Base-by-base conservation (phyloP, 2,113 vertebrate species). In the Sisor rabdophorus region DNA sequence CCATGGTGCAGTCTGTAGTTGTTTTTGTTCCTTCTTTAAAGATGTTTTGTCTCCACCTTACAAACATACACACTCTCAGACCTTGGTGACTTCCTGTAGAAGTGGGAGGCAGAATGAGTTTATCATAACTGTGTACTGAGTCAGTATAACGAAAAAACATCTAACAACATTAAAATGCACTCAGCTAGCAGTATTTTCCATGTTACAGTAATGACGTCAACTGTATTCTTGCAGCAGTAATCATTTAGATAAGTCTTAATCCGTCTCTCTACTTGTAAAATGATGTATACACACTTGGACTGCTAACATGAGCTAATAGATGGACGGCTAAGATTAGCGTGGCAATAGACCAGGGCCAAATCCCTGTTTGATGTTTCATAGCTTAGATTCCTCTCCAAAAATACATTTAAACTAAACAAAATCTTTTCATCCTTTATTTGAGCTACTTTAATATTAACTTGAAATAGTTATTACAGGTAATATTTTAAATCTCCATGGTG, bases 31-130 rank as follows among this genome's bases (percentile, higher is more conserved):
- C 36, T 53, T 16, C 60, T 67, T 30, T 22, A 22, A 61, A 61
- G 71, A 26, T 11, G 22, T 59, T 53, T 9, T 64, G 60, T 75
- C 59, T 65, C 50, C 26, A 12, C 36, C 30, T 69, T 28, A 68
- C 63, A 76, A 60, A 32, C 65, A 47, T n/a, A 53, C 24, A 22
- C 16, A 12, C 7, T 48, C 63, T 59, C 40, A 53, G 76, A 78
- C 58, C 68, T 71, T 78, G 68, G 68, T 30, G 11, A 19, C 40
- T 70, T 68, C 24, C 26, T 40, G 59, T 55, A 53, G 67, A 17
- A 53, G 65, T 77, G 20, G 65, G 75, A 77, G 75, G 28, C 55
- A 71, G 61, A 50, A 47, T 67, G 36, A 52, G 65, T 70, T 77
- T 71, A 70, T 22, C 30, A 19, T 36, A 77, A 60, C 44, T 19